Base-by-base conservation (phyloP, 2,797 vertebrate genomes). In the Enteromius fasciolatus region DNA sequence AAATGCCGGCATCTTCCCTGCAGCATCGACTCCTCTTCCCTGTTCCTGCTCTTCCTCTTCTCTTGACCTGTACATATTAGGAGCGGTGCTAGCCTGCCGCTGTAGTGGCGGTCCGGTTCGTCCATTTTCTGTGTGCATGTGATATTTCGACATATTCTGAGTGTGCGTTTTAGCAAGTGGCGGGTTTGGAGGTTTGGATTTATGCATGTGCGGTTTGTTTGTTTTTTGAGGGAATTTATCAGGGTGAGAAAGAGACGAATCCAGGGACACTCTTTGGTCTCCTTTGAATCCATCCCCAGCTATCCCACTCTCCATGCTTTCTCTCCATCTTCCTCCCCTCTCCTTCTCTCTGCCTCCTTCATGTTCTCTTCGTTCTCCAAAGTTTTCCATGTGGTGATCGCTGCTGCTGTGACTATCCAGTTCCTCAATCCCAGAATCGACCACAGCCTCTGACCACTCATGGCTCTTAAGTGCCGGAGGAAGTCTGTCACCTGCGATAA, bases 321-420 rank as follows among this genome's bases (percentile, higher is more conserved):
- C 78, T 74, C 78, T 78, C 44, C 90, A 77, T 54, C 73, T 80
- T 50, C 48, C 36, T 80, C 57, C 78, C 10, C 84, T 92, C 92
- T 81, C 78, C 50, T 69, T 83, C 17, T 86, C 68, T 59, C 84
- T 88, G 74, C 87, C 88, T 78, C 89, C 90, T 64, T 92, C 93
- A 73, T 86, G 89, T 59, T 92, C 92, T 36, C 36, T 75, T 83
- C 94, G 93, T 64, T 96, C 88, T 10, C 95, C 95, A 79, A 96
- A 92, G 78, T 95, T 96, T 88, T 97, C 97, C 88, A 96, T 89
- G 33, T 96, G 97, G 87, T 97, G 93, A 87, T 98, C 97, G 4
- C 96, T 97, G 87, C 95, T 97, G 91, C 96, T 96, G 44, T 97
- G 95, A 83, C 96, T 97, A 91, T 98, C 97, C 85, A 97, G 94